phyloP scores from a whole-genome alignment of 2,113 vertebrate species.

The Hepsetus odoe region DNA sequence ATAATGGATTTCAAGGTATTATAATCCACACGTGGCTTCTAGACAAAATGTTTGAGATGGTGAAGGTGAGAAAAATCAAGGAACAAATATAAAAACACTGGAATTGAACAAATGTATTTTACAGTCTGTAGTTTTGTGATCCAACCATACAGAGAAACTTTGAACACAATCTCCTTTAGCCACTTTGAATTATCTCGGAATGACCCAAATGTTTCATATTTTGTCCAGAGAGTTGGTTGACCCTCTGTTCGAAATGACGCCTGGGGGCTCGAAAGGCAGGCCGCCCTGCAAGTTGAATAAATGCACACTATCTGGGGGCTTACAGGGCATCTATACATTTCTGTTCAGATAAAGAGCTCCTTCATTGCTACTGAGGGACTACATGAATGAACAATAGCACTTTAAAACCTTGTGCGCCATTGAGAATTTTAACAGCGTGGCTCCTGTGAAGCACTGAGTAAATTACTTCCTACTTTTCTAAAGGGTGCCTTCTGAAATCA shows the following conservation, averaged over 20 bases:
- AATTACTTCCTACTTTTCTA: slow-evolving; percentile 33
- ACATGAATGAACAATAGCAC: slow-evolving; percentile 51
- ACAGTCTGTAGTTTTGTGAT: too few relatives aligned
- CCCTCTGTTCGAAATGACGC: slow-evolving; percentile 62
- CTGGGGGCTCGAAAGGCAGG: slow-evolving; percentile 40
- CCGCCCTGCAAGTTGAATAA: slow-evolving; percentile 8
- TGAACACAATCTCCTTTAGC: too few relatives aligned
- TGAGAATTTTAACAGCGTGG: slow-evolving; percentile 40
- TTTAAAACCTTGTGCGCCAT: slow-evolving; percentile 41
- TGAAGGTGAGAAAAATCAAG: too few relatives aligned
- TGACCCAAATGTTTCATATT: slow-evolving; percentile 64
- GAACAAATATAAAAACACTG: too few relatives aligned
- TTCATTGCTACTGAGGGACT: slow-evolving; percentile 41
- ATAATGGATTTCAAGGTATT: too few relatives aligned
- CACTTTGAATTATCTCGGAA: too few relatives aligned
- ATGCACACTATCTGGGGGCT: slow-evolving; percentile 29
- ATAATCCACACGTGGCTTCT: too few relatives aligned
- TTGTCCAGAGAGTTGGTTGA: slow-evolving; percentile 71
- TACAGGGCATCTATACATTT: slow-evolving; percentile 48
- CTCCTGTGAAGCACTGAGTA: slow-evolving; percentile 43
- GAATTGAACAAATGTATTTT: too few relatives aligned
- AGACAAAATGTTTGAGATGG: too few relatives aligned
- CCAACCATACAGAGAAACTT: too few relatives aligned
- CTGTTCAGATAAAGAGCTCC: slow-evolving; percentile 45
- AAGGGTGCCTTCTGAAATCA: neutral